Evolutionary conservation across 2,113 vertebrate species (phyloP), one percentile per base, ranked within the genome.

Genomic region (Forbesichthys agassizii): DNA sequence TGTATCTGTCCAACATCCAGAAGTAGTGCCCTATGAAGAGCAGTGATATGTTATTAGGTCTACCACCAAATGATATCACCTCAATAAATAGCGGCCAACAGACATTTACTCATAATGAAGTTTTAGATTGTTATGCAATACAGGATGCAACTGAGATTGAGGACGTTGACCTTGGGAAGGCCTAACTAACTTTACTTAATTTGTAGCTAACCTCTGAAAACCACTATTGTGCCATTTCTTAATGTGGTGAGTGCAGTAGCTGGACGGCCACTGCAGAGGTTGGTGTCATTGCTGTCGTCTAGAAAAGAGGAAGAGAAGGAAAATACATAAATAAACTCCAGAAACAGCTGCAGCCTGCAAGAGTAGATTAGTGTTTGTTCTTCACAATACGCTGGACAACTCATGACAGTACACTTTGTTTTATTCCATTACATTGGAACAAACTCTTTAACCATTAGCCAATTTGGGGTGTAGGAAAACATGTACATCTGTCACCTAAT

Each of bases 251-350:
- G 86, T 61, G 91, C 93, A 0, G 95, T 88, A 0, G 94, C 81
- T 0, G 98, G 96, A 48, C 88, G 92, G 4, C 95, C 95, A 0
- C 91, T 96, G 73, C 97, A 99, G 75, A 99, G 87, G 73, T 99
- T 89, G 69, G 90, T 94, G 74, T 96, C 94, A 0, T 95, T 92
- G 80, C 52, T 93, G 73, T 82, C 71, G 78, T 93, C 93, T 86
- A 62, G 65, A 88, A 33, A 56, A 68, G 53, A 68, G 33, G 27
- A 57, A 61, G 47, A 57, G 53, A 20, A 11, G 18, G 57, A 33
- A 27, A 52, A 33, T 4, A 73, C 51, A 33, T 11, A 62, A 0
- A 42, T 11, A 62, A 0, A 42, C 42, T 13, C 3, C 12, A 53
- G 42, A 54, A 42, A 59, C 16, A 42, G 51, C 11, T 49, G 16